Conservation (phyloP, 1,140 invertebrate species). For the Linepithema humile region DNA sequence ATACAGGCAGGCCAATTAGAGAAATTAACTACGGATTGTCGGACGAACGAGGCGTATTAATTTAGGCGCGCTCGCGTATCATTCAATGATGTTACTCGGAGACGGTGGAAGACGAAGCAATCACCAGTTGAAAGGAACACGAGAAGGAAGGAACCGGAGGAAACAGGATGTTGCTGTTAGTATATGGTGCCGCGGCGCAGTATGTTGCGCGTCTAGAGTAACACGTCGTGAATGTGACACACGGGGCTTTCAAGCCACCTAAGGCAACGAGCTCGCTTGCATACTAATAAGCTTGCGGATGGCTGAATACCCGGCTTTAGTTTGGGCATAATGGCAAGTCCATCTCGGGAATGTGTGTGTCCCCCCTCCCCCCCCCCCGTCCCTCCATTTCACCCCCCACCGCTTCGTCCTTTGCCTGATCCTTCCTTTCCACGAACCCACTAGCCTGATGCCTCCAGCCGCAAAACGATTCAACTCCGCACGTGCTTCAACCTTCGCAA, state of each 20-base stretch:
- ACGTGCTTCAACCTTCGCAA: not conserved
- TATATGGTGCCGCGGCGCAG: slow-evolving; percentile 70
- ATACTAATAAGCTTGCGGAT: slow-evolving; percentile 81
- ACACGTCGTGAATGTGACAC: slow-evolving; percentile 80
- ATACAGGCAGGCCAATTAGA: slow-evolving; percentile 66
- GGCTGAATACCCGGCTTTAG: slow-evolving; percentile 80
- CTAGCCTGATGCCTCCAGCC: slow-evolving; percentile 45
- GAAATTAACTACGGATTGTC: slow-evolving; percentile 70
- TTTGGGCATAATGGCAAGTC: slow-evolving; percentile 82
- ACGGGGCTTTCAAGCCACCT: slow-evolving; percentile 80
- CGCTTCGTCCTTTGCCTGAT: not conserved
- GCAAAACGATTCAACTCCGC: slow-evolving; percentile 64
- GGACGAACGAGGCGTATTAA: slow-evolving; percentile 62
- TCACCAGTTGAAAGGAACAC: slow-evolving; percentile 30
- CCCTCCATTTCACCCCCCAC: not conserved
- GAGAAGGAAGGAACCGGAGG: slow-evolving; percentile 4
- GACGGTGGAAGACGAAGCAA: slow-evolving; percentile 30
- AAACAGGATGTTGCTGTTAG: slow-evolving; percentile 57
- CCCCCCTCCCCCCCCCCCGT: slow-evolving; percentile 13
- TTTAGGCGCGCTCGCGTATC: slow-evolving; percentile 61
- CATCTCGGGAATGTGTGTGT: slow-evolving; percentile 74
- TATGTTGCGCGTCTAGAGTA: slow-evolving; percentile 76
- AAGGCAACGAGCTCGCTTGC: slow-evolving; percentile 81
- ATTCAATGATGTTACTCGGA: slow-evolving; percentile 49
- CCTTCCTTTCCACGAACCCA: slow-evolving; percentile 4